Evolutionary conservation across 1,140 invertebrate genomes (phyloP).

Genomic region (Phthorimaea operculella): DNA sequence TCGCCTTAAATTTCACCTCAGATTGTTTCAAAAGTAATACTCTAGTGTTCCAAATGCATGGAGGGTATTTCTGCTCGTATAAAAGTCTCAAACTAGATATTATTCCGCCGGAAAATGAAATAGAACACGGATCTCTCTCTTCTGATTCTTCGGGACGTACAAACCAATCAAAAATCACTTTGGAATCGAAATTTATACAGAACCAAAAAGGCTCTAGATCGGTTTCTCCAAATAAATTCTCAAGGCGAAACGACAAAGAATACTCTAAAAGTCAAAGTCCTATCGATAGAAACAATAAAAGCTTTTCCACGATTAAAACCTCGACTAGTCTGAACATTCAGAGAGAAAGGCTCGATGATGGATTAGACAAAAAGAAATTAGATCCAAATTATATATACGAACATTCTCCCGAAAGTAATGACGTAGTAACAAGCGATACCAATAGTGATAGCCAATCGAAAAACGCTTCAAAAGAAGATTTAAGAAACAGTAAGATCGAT

Average conservation of each 20-base stretch:
- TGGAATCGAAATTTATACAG: constrained; percentile 40
- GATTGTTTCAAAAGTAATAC: constrained; percentile 80
- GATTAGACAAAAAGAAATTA: constrained; percentile 26
- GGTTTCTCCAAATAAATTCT: constrained; percentile 49
- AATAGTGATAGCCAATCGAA: constrained; percentile 46
- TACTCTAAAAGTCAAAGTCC: constrained; percentile 64
- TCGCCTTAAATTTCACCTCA: constrained; percentile 75
- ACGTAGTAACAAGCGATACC: constrained; percentile 45
- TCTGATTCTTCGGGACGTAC: constrained; percentile 51
- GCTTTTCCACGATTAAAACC: constrained; percentile 42
- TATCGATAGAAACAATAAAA: constrained; percentile 47
- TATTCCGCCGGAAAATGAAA: constrained; percentile 54
- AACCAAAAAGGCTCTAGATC: constrained; percentile 50
- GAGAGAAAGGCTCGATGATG: constrained; percentile 29
- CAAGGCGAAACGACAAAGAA: constrained; percentile 44
- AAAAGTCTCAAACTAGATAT: constrained; percentile 68
- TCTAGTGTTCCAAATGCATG: constrained; percentile 88
- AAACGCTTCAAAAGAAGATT: constrained; percentile 45
- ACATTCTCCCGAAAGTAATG: constrained; percentile 58
- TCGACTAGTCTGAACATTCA: constrained; percentile 46
- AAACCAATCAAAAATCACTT: constrained; percentile 35
- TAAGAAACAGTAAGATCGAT: constrained; percentile 51
- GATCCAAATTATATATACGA: constrained; percentile 58
- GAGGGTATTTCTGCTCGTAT: constrained; percentile 83
- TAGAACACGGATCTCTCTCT: constrained; percentile 51